phyloP scores from a whole-genome alignment of 2,113 vertebrate species.

The Colistium nudipinnis region DNA sequence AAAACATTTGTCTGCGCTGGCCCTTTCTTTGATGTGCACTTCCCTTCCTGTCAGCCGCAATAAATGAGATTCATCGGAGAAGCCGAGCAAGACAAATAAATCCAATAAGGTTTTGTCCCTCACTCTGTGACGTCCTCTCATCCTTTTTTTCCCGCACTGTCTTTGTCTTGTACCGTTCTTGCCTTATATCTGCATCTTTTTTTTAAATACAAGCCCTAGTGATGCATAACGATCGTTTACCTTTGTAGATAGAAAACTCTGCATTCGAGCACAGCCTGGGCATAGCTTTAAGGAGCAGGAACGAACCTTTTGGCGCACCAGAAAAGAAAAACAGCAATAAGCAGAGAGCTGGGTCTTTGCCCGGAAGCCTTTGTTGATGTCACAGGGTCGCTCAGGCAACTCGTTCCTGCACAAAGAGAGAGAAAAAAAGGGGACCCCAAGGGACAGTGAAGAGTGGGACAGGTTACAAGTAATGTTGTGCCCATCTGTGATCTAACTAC shows the following conservation, averaged over 20 bases:
- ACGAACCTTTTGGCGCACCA: constrained; percentile 32
- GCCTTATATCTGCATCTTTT: constrained; percentile 34
- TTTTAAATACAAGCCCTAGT: constrained; percentile 35
- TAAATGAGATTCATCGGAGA: constrained; percentile 80
- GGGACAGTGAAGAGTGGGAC: background rate
- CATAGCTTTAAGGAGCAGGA: constrained; percentile 27
- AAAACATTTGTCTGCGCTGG: constrained; percentile 63
- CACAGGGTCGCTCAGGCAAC: constrained; percentile 49
- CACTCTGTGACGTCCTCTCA: constrained; percentile 58
- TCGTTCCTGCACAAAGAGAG: background rate
- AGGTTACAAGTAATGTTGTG: constrained; percentile 22
- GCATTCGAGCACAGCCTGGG: constrained; percentile 32
- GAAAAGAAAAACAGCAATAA: background rate
- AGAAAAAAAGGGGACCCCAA: background rate
- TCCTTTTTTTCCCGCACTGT: background rate
- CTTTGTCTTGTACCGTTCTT: constrained; percentile 9
- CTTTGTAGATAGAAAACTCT: constrained; percentile 45
- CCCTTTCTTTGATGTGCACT: constrained; percentile 67
- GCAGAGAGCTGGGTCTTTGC: constrained; percentile 47
- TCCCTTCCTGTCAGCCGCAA: constrained; percentile 65
- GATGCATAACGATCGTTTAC: constrained; percentile 65
- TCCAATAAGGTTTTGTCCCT: constrained; percentile 81
- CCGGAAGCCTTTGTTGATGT: constrained; percentile 49
- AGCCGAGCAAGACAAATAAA: constrained; percentile 78
- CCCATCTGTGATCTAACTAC: constrained; percentile 54